Evolutionary conservation across 1,140 invertebrate species (phyloP).

Genomic region (Neodiprion lecontei): DNA sequence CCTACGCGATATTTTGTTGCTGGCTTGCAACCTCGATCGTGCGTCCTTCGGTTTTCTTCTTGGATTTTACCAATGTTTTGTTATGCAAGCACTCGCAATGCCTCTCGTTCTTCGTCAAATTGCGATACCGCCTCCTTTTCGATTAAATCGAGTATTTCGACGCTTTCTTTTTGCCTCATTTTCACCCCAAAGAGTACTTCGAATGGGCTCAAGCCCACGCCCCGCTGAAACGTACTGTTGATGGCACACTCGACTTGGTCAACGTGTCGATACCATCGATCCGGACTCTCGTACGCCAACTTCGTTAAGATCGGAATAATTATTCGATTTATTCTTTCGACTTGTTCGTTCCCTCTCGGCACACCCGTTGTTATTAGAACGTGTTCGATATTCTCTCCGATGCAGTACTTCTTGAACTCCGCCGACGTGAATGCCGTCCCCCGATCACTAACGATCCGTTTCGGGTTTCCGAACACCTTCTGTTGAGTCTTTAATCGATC

Average conservation of each 20-base stretch:
- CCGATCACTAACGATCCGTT: constrained; percentile 26
- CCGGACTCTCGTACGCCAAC: constrained; percentile 21
- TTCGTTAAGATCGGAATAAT: constrained; percentile 33
- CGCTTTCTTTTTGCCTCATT: constrained; percentile 9
- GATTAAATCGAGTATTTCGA: too few relatives aligned
- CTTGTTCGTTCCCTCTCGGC: constrained; percentile 23
- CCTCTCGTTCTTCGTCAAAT: too few relatives aligned
- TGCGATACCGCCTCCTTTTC: too few relatives aligned
- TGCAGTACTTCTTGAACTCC: constrained; percentile 26
- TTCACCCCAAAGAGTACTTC: constrained; percentile 32
- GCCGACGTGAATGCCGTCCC: constrained; percentile 29
- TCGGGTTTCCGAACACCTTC: constrained; percentile 22
- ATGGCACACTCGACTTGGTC: constrained; percentile 32
- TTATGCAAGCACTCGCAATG: constrained; percentile 33
- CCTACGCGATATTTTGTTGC: constrained; percentile 28
- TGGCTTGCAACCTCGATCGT: constrained; percentile 31
- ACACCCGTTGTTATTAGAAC: constrained; percentile 21
- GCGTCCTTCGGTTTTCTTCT: constrained; percentile 42
- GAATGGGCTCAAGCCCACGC: constrained; percentile 25
- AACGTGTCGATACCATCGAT: constrained; percentile 31
- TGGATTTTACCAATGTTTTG: constrained; percentile 40
- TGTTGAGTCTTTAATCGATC: constrained; percentile 22
- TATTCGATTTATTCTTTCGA: constrained; percentile 27
- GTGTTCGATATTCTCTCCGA: constrained; percentile 21
- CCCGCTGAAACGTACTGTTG: constrained; percentile 33